Evolutionary conservation across 2,888 invertebrate species (phyloP), one percentile per base, ranked within the genome.

Genomic region (Mesoligia furuncula): DNA sequence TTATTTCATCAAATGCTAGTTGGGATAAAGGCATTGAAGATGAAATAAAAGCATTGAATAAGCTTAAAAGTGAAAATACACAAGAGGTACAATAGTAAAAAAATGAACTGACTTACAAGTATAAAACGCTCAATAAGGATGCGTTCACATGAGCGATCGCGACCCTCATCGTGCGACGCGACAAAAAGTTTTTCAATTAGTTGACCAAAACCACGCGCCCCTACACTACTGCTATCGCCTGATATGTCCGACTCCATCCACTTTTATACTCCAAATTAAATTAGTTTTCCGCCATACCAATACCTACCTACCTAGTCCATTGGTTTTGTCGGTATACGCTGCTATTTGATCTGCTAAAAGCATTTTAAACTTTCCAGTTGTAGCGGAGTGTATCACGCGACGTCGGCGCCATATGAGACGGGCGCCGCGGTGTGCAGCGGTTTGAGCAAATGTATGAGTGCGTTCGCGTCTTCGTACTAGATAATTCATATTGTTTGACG

Each of bases 101-200:
- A 51, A 59, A 67, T 9, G 15, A n/a, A 36, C 24, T 20, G 61
- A 62, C 27, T 64, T 51, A 24, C 51, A 70, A n/a, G n/a, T n/a
- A n/a, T 27, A 36, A 54, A 39, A 51, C 45, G 48, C 42, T 31
- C 27, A 59, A 68, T 73, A 65, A 72, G 68, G 42, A 57, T 11
- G 82, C 86, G 85, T 79, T 71, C 88, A 90, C 88, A 90, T 80
- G 75, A 84, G 85, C 75, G 78, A 75, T 15, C 75, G 67, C 84
- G 73, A 88, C 88, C 88, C 90, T 88, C 85, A 77, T 88, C 87
- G 70, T 20, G 84, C 77, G 66, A 86, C 90, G 91, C 92, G 92
- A 92, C 93, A 89, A 79, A 91, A 95, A 95, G 91, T 95, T 95
- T 95, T 95, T 93, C 95, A 95, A 95, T 95, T 95, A 95, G 94